phyloP scores from a whole-genome alignment of 2,888 invertebrate genomes.

The Nezara viridula region DNA sequence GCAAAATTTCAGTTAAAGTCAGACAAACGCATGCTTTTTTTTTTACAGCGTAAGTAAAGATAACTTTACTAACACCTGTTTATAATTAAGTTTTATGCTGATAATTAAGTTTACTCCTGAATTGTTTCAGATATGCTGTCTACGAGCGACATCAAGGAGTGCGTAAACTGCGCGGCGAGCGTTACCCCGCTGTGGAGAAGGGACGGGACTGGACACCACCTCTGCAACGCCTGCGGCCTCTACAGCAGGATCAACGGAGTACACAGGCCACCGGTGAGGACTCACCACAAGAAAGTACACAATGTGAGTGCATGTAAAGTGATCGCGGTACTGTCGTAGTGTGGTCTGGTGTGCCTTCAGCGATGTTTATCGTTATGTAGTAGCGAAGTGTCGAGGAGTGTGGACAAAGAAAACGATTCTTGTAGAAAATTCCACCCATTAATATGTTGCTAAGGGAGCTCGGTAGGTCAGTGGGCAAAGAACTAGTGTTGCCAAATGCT shows the following conservation, averaged over 20 bases:
- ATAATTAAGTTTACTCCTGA: no score
- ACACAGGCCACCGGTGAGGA: conserved; percentile 74
- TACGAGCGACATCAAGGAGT: conserved; percentile 77
- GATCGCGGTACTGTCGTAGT: neutral
- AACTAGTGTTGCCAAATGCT: no score
- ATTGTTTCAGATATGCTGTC: conserved; percentile 63
- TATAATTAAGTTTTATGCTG: no score
- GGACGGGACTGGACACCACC: conserved; percentile 87
- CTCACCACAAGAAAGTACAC: conserved; percentile 66
- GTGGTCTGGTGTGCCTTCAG: no score
- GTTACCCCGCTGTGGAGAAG: conserved; percentile 87
- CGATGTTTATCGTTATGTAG: neutral
- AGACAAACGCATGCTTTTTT: no score
- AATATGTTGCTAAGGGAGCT: no score
- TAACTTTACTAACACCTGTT: no score
- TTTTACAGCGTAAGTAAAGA: no score
- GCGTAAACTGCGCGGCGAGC: conserved; percentile 77
- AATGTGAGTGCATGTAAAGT: conserved; percentile 63
- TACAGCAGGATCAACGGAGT: conserved; percentile 78
- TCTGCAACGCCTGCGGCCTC: conserved; percentile 86
- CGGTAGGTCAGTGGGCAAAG: no score
- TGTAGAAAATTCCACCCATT: no score
- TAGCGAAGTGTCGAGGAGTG: neutral
- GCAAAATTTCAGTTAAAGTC: no score
- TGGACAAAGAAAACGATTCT: neutral